These are phyloP conservation scores for Melanocharis versteri DNA, from an alignment of 2,113 vertebrate species.

Conservation along the genomic window DNA sequence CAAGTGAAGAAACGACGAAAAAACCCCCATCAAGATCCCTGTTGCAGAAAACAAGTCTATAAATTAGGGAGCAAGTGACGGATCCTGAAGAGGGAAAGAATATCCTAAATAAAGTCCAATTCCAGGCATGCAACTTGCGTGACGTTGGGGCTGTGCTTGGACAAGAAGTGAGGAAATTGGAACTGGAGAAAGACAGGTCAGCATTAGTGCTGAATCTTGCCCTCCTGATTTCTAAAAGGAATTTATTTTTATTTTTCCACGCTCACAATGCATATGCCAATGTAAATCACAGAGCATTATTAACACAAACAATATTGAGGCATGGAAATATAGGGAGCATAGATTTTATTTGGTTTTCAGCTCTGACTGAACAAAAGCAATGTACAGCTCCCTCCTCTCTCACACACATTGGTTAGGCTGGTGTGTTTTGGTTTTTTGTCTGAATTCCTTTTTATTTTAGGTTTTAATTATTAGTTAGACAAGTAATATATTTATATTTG, in stretches of 20 bases:
- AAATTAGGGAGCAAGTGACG: not conserved
- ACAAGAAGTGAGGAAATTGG: not conserved
- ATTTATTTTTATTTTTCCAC: not conserved
- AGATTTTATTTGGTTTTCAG: not conserved
- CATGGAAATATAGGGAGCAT: not conserved
- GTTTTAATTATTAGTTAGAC: not conserved
- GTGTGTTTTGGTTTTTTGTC: not conserved
- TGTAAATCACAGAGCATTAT: not conserved
- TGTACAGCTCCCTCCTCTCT: not conserved
- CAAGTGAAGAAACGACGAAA: not conserved
- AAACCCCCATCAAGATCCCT: not conserved
- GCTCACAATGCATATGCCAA: not conserved
- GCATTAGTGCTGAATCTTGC: not conserved
- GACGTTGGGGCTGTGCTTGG: not conserved
- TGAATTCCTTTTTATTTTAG: not conserved
- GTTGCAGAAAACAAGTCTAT: conserved; percentile 24
- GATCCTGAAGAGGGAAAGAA: not conserved
- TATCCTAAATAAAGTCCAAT: not conserved
- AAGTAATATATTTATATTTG: not conserved
- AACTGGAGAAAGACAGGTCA: not conserved
- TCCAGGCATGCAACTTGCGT: not conserved
- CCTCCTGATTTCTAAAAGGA: not conserved
- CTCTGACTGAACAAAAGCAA: not conserved
- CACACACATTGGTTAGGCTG: not conserved
- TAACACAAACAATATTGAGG: not conserved